phyloP scores from a whole-genome alignment of 1,140 invertebrate genomes.

The Ctenoplectra terminalis region DNA sequence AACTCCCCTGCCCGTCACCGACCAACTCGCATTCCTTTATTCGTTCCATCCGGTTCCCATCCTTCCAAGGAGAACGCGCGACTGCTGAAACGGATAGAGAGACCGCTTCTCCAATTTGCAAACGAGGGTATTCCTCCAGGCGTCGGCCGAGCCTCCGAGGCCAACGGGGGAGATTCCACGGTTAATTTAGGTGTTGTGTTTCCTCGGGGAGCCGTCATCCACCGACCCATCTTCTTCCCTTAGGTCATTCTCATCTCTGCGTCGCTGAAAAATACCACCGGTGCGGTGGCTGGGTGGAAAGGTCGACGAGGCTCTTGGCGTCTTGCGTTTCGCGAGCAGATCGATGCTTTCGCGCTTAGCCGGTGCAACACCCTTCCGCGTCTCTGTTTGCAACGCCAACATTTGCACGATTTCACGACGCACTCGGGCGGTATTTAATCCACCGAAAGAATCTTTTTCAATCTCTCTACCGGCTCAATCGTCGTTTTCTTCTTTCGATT shows the following conservation, averaged over 20 bases:
- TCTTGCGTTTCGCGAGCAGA: not conserved
- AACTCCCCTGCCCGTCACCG: not conserved
- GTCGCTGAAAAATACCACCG: not conserved
- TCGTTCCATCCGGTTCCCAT: not conserved
- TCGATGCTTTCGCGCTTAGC: not conserved
- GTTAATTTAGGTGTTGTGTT: slow-evolving; percentile 73
- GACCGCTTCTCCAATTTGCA: slow-evolving; percentile 57
- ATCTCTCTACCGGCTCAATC: not conserved
- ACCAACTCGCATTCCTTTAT: slow-evolving; percentile 29
- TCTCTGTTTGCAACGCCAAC: not conserved
- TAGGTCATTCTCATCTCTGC: not conserved
- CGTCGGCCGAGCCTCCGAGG: slow-evolving; percentile 16
- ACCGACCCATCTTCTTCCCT: slow-evolving; percentile 32
- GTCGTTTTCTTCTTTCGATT: not conserved
- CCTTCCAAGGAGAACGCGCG: slow-evolving; percentile 3
- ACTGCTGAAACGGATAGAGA: slow-evolving; percentile 12
- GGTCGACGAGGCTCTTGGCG: not conserved
- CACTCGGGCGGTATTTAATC: not conserved
- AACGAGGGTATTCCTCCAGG: slow-evolving; percentile 44
- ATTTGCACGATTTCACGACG: not conserved
- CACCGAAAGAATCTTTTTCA: slow-evolving; percentile 1
- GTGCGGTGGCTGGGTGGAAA: not conserved
- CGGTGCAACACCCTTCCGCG: too few species aligned
- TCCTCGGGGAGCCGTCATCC: slow-evolving; percentile 62
- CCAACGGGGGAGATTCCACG: slow-evolving; percentile 42